Conservation (phyloP, 2,888 invertebrate genomes). For the Machimus rusticus region DNA sequence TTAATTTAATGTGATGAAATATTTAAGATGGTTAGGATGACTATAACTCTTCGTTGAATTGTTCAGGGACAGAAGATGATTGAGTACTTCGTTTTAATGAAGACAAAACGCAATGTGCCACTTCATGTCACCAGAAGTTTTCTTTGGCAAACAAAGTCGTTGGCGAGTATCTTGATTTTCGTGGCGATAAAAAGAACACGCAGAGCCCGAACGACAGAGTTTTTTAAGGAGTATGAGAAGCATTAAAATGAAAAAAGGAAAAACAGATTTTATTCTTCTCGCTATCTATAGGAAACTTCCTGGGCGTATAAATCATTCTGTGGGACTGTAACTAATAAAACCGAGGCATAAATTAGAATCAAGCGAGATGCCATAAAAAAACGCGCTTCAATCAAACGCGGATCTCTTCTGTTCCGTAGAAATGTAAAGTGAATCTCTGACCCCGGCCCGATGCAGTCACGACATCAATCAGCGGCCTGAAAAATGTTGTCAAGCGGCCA, state of each 20-base stretch:
- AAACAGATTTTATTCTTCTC: neutral
- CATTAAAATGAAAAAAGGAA: neutral
- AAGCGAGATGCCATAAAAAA: constrained; percentile 14
- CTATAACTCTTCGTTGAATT: neutral
- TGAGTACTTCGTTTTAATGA: neutral
- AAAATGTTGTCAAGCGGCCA: constrained; percentile 30
- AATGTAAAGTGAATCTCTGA: constrained; percentile 33
- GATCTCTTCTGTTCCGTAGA: neutral
- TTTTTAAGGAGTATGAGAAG: neutral
- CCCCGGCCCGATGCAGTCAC: constrained; percentile 19
- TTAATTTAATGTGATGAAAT: neutral
- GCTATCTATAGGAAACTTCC: neutral
- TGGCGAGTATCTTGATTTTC: neutral
- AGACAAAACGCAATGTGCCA: neutral
- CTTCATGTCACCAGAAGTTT: neutral
- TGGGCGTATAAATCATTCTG: neutral
- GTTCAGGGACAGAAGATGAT: neutral
- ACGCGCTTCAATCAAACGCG: constrained; percentile 3
- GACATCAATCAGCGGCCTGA: constrained; percentile 20
- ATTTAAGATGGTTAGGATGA: neutral
- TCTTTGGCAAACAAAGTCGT: neutral
- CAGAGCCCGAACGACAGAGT: neutral
- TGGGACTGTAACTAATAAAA: constrained; percentile 6
- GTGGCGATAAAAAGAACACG: neutral
- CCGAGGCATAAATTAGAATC: constrained; percentile 11